These are phyloP conservation scores for Hemicordylus capensis DNA, from an alignment of 2,113 vertebrate genomes.

Conservation along the genomic window DNA sequence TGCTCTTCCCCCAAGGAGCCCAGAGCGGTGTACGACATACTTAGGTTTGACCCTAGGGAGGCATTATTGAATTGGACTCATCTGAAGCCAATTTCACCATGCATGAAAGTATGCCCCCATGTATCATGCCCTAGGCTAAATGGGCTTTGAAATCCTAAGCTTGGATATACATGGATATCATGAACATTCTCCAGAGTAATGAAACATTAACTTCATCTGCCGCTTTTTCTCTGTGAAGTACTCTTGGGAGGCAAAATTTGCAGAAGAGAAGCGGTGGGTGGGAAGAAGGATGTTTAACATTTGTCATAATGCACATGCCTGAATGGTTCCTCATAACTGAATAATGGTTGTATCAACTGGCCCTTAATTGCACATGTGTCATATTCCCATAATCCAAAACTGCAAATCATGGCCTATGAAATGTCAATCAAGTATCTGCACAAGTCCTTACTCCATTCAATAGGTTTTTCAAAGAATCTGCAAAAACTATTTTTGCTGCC, in stretches of 20 bases:
- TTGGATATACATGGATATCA: too few species aligned
- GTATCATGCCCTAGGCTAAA: neutral
- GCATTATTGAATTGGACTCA: neutral
- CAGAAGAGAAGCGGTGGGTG: neutral
- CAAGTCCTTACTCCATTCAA: neutral
- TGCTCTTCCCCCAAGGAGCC: too few species aligned
- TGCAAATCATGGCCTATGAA: neutral
- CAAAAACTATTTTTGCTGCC: neutral
- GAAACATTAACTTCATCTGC: neutral
- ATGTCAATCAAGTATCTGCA: neutral
- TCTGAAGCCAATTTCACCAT: neutral
- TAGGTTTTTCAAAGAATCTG: neutral
- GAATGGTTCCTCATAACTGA: too few species aligned
- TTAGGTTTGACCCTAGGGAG: neutral
- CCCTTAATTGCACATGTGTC: too few species aligned
- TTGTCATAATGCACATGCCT: too few species aligned
- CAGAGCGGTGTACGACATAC: too few species aligned
- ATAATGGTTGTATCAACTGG: too few species aligned
- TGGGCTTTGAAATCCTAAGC: too few species aligned
- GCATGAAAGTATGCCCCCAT: neutral
- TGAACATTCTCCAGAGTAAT: neutral
- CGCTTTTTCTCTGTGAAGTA: neutral
- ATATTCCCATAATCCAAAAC: neutral
- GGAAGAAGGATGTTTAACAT: neutral
- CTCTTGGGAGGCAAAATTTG: neutral